Conservation (phyloP, 2,797 vertebrate species). For the Thunnus albacares region DNA sequence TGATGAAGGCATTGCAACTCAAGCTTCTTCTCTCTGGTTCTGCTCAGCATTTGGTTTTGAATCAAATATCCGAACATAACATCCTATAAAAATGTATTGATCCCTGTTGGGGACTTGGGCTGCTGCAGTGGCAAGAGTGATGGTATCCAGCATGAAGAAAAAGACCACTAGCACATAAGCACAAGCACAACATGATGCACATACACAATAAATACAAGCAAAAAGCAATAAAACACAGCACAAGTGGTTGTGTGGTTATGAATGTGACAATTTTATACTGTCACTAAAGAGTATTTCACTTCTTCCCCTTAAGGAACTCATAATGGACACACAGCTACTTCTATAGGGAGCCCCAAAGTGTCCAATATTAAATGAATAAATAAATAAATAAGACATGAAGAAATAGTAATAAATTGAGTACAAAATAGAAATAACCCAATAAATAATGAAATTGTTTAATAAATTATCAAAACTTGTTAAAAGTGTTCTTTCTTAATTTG, state of each 20-base stretch:
- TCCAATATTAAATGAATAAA: not conserved
- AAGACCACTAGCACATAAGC: slow-evolving; percentile 3
- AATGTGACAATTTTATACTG: not conserved
- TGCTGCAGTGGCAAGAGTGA: slow-evolving; percentile 27
- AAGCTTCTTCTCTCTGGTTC: slow-evolving; percentile 35
- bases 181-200: not conserved
- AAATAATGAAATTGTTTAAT: too few species aligned
- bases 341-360: not conserved
- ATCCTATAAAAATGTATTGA: slow-evolving; percentile 70
- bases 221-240: not conserved
- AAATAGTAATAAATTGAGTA: not conserved
- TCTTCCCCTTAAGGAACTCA: too few species aligned
- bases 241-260: not conserved
- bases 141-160: slow-evolving; percentile 35
- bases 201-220: not conserved
- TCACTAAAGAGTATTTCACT: too few species aligned
- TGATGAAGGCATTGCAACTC: slow-evolving; percentile 1
- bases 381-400: not conserved
- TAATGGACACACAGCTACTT: too few species aligned
- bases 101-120: slow-evolving; percentile 56
- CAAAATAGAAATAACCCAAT: not conserved
- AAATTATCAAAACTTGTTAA: not conserved
- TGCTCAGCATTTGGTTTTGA: slow-evolving; percentile 59
- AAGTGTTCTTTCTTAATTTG: not conserved
- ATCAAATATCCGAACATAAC: slow-evolving; percentile 71